Evolutionary conservation across 2,797 vertebrate genomes (phyloP).

Genomic region (Clamator glandarius): DNA sequence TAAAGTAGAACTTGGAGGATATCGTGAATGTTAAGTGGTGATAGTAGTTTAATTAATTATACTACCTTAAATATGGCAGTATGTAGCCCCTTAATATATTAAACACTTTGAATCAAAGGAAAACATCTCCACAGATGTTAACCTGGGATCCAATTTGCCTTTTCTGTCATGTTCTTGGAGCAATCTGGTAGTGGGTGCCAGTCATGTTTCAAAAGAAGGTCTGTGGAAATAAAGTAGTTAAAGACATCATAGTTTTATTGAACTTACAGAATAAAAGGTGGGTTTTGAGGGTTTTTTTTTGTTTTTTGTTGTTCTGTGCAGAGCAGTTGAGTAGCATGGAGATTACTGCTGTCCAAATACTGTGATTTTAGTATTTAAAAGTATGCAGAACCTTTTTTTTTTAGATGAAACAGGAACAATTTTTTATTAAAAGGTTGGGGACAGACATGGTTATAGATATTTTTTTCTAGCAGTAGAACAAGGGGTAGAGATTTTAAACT

Average conservation of each 20-base stretch:
- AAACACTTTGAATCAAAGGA: not conserved
- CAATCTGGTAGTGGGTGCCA: not conserved
- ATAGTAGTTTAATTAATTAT: not conserved
- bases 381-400: not conserved
- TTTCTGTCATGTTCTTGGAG: not conserved
- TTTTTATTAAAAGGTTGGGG: not conserved
- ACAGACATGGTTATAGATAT: not conserved
- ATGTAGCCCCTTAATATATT: not conserved
- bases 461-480: rapidly evolving
- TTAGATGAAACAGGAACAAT: not conserved
- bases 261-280: not conserved
- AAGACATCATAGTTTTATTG: not conserved
- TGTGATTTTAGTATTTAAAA: not conserved
- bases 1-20: not conserved
- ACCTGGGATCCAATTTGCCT: not conserved
- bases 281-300: not conserved
- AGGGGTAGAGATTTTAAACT: not conserved
- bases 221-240: not conserved
- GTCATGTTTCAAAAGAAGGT: not conserved
- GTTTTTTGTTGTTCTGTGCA: not conserved
- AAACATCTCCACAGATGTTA: not conserved
- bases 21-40: not conserved
- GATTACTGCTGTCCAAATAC: not conserved
- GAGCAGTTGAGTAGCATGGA: not conserved
- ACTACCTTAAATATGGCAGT: not conserved